Base-by-base conservation (phyloP, 1,140 invertebrate species). In the Pogonus chalceus region DNA sequence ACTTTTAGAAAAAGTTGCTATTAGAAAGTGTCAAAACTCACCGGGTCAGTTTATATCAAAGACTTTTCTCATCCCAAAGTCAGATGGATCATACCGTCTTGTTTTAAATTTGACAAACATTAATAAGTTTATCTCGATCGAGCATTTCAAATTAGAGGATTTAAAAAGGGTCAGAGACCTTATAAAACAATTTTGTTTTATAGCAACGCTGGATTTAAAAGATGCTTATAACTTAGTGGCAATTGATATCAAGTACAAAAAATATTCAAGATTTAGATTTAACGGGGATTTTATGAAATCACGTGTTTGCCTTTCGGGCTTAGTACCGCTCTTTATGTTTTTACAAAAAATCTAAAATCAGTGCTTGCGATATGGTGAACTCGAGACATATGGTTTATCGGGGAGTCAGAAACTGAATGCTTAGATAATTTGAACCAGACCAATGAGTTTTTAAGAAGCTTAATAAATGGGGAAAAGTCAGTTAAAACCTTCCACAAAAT, bases 71-170 rank as follows among this genome's bases (percentile, higher is more conserved):
- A 53, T 53, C 20, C 55, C 56, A 10, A 64, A 66, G 56, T 53
- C 56, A 20, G 56, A 64, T 49, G 62, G 60, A 1, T 55, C 55
- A 18, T 55, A 54, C 43, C 58, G 60, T 31, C 53, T 66, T 23
- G 65, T 65, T 55, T 49, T 64, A 35, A 66, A 67, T 57, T 58
- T 65, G 35, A 65, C 64, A 60, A 54, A 35, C 26, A 39, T 65
- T 20, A 66, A 68, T 56, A 53, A 58, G 31, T 63, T 56, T 58
- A 43, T 67, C 18, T 12, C 49, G 7, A 57, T 53, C 0, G 43
- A 56, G 22, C 61, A 66, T 56, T 68, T 66, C 43, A 65, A 68
- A 59, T 31, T 66, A 20, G 67, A 67, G 56, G 65, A 67, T 56
- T 24, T 53, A 2, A 60, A 54, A 49, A 58, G 61, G 10, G 60